phyloP scores from a whole-genome alignment of 2,113 vertebrate genomes.

The Balaenoptera acutorostrata region DNA sequence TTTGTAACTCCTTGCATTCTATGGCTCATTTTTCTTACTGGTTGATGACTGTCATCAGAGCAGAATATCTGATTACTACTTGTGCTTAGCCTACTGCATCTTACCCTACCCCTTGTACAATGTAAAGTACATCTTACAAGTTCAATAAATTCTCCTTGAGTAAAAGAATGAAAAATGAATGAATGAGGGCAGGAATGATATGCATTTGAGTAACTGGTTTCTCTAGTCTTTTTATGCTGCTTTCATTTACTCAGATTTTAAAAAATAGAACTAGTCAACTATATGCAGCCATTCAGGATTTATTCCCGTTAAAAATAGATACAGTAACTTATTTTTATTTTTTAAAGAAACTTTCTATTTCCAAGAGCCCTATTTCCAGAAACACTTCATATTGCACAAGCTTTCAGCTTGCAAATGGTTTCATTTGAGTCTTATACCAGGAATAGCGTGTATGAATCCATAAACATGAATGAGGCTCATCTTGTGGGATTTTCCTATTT shows the following conservation, averaged over 20 bases:
- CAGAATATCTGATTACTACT: neutral
- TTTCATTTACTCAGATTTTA: neutral
- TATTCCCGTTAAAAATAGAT: constrained; percentile 48
- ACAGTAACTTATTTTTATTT: constrained; percentile 49
- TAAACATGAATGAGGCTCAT: constrained; percentile 65
- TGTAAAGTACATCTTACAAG: neutral
- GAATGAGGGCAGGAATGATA: neutral
- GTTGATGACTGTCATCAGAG: neutral
- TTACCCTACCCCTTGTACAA: neutral
- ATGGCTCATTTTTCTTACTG: neutral
- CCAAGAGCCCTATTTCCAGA: constrained; percentile 52
- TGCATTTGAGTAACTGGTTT: neutral
- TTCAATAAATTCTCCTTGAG: neutral
- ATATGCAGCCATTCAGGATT: neutral
- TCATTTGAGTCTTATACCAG: constrained; percentile 38
- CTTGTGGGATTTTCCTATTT: constrained; percentile 69
- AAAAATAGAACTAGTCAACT: constrained; percentile 11
- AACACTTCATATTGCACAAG: constrained; percentile 49
- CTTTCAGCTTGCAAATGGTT: constrained; percentile 56
- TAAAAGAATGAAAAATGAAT: constrained; percentile 10
- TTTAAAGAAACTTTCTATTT: constrained; percentile 57
- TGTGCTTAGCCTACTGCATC: neutral
- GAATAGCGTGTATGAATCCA: constrained; percentile 61
- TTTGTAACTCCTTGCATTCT: neutral
- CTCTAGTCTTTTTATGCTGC: neutral